Conservation (phyloP, 2,888 invertebrate genomes). For the Parnassius glacialis region DNA sequence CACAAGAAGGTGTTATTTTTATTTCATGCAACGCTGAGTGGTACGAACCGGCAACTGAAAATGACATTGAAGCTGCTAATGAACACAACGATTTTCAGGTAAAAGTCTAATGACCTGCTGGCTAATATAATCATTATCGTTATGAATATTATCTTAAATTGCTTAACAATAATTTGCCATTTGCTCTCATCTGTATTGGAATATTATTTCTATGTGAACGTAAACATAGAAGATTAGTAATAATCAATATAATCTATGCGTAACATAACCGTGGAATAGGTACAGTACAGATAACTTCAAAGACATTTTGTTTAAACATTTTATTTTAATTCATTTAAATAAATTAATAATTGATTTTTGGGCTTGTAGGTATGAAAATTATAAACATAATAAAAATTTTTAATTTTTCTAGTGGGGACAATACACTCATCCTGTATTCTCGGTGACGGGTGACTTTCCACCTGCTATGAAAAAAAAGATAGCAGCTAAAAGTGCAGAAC, state of each 20-base stretch:
- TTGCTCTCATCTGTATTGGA: too few relatives aligned
- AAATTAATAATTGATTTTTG: too few relatives aligned
- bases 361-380: too few relatives aligned
- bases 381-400: neutral
- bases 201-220: too few relatives aligned
- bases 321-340: too few relatives aligned
- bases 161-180: neutral
- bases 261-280: too few relatives aligned
- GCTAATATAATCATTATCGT: neutral
- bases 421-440: slow-evolving; percentile 82
- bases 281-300: too few relatives aligned
- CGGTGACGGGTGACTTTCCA: slow-evolving; percentile 82
- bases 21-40: slow-evolving; percentile 78
- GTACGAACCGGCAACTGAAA: slow-evolving; percentile 69
- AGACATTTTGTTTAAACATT: too few relatives aligned
- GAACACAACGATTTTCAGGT: slow-evolving; percentile 45
- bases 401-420: slow-evolving; percentile 70
- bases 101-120: neutral
- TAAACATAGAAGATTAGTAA: too few relatives aligned
- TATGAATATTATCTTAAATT: neutral
- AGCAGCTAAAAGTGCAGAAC: slow-evolving; percentile 75
- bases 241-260: too few relatives aligned
- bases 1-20: slow-evolving; percentile 57
- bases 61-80: slow-evolving; percentile 65
- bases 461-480: slow-evolving; percentile 79